A percentile compares a stretch with the other conserved stretches of the same genome.
Evolutionary conservation across 2,113 vertebrate genomes (phyloP).

Genomic region (Charadrius vociferus): DNA sequence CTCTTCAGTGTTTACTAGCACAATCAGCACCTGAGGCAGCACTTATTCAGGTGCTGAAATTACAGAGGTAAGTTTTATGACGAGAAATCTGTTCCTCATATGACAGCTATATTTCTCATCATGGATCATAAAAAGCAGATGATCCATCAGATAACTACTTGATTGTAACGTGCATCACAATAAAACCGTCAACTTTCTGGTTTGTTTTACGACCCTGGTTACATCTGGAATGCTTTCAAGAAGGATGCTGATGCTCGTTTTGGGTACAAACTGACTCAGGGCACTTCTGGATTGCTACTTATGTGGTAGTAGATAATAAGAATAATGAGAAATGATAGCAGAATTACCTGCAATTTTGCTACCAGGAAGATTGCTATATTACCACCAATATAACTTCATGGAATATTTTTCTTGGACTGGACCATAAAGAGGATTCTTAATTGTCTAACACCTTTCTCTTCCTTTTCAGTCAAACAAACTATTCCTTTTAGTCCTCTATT

Average conservation of each 20-base stretch:
- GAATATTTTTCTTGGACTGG: conserved; percentile 5
- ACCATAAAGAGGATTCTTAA: neutral
- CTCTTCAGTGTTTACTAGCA: conserved; percentile 39
- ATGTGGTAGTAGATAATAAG: neutral
- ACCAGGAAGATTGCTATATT: neutral
- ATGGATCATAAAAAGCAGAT: conserved; percentile 74
- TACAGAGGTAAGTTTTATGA: conserved; percentile 49
- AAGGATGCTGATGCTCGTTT: conserved; percentile 36
- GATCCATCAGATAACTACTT: conserved; percentile 65
- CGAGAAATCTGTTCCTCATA: conserved; percentile 41
- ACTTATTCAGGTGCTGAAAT: conserved; percentile 70
- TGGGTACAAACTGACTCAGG: conserved; percentile 47
- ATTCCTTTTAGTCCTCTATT: neutral
- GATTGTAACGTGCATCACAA: conserved; percentile 56
- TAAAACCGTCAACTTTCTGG: conserved; percentile 74
- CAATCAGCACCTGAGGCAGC: conserved; percentile 24
- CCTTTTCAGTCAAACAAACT: neutral
- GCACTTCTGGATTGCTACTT: conserved; percentile 53
- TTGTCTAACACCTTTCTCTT: neutral
- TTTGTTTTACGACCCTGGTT: conserved; percentile 65
- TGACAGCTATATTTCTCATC: conserved; percentile 67
- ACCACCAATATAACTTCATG: neutral
- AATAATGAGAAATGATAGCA: conserved; percentile 37
- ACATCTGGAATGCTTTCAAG: conserved; percentile 76
- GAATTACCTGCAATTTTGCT: conserved; percentile 25